These are phyloP conservation scores for Chromoteleia sp. DNA, from an alignment of 2,888 invertebrate genomes.

Conservation along the genomic window DNA sequence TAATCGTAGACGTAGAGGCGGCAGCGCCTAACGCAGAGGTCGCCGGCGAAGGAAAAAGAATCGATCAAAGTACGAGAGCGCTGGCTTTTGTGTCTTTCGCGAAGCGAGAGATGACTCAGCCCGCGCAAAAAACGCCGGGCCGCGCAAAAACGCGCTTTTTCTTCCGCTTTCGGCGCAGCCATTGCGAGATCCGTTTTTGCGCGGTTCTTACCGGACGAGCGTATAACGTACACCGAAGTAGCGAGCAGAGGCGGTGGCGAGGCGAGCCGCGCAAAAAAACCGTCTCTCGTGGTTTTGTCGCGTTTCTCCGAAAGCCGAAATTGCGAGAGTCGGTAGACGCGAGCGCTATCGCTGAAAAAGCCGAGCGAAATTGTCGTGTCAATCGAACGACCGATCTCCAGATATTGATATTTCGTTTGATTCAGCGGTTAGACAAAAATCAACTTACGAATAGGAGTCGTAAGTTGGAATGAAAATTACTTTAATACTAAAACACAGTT, in stretches of 20 bases:
- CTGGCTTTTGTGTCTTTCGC: conserved; percentile 74
- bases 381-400: conserved; percentile 35
- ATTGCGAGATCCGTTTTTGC: conserved; percentile 81
- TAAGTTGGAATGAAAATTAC: too few species aligned
- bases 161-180: conserved; percentile 80
- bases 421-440: too few species aligned
- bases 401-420: conserved; percentile 37
- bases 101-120: conserved; percentile 80
- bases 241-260: conserved; percentile 71
- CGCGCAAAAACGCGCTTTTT: conserved; percentile 80
- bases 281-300: conserved; percentile 75
- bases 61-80: conserved; percentile 71
- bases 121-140: conserved; percentile 73
- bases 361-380: conserved; percentile 65
- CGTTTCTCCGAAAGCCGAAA: conserved; percentile 80
- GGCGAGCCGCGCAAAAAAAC: conserved; percentile 75
- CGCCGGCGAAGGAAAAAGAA: conserved; percentile 71
- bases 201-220: conserved; percentile 77
- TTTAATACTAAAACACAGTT: too few species aligned
- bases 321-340: conserved; percentile 75
- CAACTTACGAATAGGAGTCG: too few species aligned
- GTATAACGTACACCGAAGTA: conserved; percentile 72
- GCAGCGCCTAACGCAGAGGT: conserved; percentile 67
- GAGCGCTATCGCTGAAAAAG: conserved; percentile 58
- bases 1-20: conserved; percentile 63